Conservation (phyloP, 1,140 invertebrate genomes). For the Thalassaphorura encarpata region DNA sequence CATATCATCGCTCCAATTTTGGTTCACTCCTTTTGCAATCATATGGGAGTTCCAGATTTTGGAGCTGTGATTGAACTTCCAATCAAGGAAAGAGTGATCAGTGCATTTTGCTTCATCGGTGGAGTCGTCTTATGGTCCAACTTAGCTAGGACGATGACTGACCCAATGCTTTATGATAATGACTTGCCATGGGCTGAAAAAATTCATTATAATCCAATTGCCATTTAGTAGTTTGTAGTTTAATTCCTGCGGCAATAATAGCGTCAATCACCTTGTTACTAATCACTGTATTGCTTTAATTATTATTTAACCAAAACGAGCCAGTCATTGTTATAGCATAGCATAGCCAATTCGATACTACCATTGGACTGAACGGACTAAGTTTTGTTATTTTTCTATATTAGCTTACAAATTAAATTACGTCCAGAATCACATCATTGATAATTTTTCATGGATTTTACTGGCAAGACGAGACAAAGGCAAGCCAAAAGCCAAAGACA, state of each 20-base stretch:
- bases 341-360: too few species aligned
- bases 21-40: conserved; percentile 88
- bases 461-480: too few species aligned
- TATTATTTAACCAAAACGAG: not conserved
- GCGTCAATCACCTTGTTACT: not conserved
- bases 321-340: not conserved
- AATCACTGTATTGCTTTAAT: not conserved
- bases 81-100: conserved; percentile 48
- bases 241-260: not conserved
- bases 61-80: conserved; percentile 60
- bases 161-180: conserved; percentile 64
- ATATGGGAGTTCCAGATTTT: conserved; percentile 90
- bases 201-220: conserved; percentile 4
- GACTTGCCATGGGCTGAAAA: conserved; percentile 35
- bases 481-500: too few species aligned
- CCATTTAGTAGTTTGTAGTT: not conserved
- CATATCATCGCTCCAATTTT: conserved; percentile 79
- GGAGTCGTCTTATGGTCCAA: conserved; percentile 69
- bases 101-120: conserved; percentile 58
- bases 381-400: too few species aligned
- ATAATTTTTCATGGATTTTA: too few species aligned
- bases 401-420: too few species aligned
- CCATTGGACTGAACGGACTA: too few species aligned
- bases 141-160: conserved; percentile 64
- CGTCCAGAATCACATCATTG: too few species aligned